Base-by-base conservation (phyloP, 1,140 invertebrate genomes). In the Periplaneta americana region DNA sequence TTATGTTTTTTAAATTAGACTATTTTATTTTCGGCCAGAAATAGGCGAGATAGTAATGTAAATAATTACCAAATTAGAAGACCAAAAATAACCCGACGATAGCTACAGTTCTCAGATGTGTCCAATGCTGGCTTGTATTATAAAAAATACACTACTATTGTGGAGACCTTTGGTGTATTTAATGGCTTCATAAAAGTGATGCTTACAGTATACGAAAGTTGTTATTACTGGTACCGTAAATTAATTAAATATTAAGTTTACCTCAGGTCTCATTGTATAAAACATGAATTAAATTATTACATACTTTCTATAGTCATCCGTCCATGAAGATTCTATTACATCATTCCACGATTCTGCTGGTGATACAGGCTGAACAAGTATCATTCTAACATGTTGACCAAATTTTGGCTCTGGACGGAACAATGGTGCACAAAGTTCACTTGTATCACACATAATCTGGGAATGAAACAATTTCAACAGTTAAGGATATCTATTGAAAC, bases 281-380 rank as follows among this genome's bases (percentile, higher is more conserved):
- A 82, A 66, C 11, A 10, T 31, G 11, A 48, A 34, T 31, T 18
- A 18, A 75, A 74, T 34, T 31, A 17, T n/a, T 34, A 48, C 33
- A 48, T 34, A 57, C 66, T 75, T 39, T 78, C 85, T 87, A 86
- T 83, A 80, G 66, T 84, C 75, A 13, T 86, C 84, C 31, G 85
- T 81, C 79, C 79, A 85, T 57, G 84, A 74, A 39, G 83, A 80
- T 83, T 87, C 84, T 36, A 92, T 84, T 0, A 92, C 85, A 81
- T 93, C 90, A 33, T 85, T 87, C 92, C 92, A 93, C 18, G 86
- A 31, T 34, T 75, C 86, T 77, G 89, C 85, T 39, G 88, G 88
- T 66, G 89, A 88, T n/a, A 92, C 89, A 10, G 94, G 94, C 87
- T 92, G 93, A 1, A 96, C 93, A 76, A 96, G 86, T 22, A 96